Evolutionary conservation across 2,797 vertebrate genomes (phyloP), one percentile per base, ranked within the genome.

Genomic region (Halcyon chelicuti): DNA sequence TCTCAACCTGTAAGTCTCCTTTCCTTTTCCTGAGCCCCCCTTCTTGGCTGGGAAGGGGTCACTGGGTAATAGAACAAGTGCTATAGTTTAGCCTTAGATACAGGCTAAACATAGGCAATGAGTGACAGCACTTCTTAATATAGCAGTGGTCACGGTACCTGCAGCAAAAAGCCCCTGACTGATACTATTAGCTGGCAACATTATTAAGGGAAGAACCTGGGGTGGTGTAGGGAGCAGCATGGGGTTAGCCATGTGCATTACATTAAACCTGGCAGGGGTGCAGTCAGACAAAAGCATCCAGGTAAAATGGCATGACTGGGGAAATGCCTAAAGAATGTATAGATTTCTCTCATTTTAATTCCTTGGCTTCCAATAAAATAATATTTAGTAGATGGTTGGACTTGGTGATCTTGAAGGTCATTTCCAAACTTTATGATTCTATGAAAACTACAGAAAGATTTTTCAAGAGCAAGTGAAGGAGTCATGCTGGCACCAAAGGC

Each of bases 231-330:
- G 40, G 29, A 87, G 37, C 78, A 35, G 25, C 1, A 9, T 2
- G 5, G 63, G 33, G 57, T 46, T 4, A 65, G 23, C 37, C 33
- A 9, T 0, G 1, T 20, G 75, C 18, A 16, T 4, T 7, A 40
- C 51, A 8, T 35, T 49, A 52, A 65, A 25, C 23, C 15, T 2
- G 4, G 20, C 68, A 74, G 54, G 42, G 68, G 39, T 12, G 10
- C 19, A 49, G 49, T 20, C 74, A 76, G 42, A 14, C 52, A 63
- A 71, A 79, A 52, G 42, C 33, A 82, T 15, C 31, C 21, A 60
- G 71, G 63, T 16, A 71, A 57, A 71, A 73, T 0, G 1, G 60
- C 16, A 85, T 63, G 28, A 16, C 5, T 14, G 16, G 37, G 29
- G 18, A 80, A 60, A 58, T 7, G 3, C n/a, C 21, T 63, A 29